Conservation (phyloP, 1,140 invertebrate species). For the Paralvinella palmiformis region DNA sequence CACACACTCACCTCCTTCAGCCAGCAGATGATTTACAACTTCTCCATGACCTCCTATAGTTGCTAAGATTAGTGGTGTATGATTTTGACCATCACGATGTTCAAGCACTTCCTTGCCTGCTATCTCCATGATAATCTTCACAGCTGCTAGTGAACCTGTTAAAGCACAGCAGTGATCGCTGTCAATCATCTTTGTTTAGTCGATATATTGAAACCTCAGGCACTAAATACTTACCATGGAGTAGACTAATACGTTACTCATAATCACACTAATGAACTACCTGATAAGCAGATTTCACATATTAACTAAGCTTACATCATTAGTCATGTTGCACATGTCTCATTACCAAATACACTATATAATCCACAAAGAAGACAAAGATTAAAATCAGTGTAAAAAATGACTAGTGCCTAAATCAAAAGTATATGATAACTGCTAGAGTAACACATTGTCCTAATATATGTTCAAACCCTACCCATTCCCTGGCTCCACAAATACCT, state of each 20-base stretch:
- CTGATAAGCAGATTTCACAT: too few relatives aligned
- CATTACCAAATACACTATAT: too few relatives aligned
- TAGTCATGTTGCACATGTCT: too few relatives aligned
- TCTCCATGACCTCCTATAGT: conserved; percentile 48
- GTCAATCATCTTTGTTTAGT: neutral
- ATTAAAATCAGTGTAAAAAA: too few relatives aligned
- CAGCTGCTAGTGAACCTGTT: conserved; percentile 43
- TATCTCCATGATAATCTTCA: conserved; percentile 45
- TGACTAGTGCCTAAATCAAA: too few relatives aligned
- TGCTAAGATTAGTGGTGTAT: conserved; percentile 45
- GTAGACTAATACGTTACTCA: neutral
- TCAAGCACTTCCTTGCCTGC: conserved; percentile 32
- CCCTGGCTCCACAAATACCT: too few relatives aligned
- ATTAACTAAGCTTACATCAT: too few relatives aligned
- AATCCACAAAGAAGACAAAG: too few relatives aligned
- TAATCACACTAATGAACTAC: neutral
- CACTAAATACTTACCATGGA: neutral
- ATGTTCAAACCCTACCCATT: too few relatives aligned
- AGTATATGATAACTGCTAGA: too few relatives aligned
- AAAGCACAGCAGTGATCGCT: neutral
- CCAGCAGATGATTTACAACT: conserved; percentile 44
- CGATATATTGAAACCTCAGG: neutral
- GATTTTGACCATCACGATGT: conserved; percentile 37
- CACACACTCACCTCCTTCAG: conserved; percentile 37
- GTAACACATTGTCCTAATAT: too few relatives aligned